phyloP scores from a whole-genome alignment of 2,888 invertebrate genomes.

The Spodoptera exigua region DNA sequence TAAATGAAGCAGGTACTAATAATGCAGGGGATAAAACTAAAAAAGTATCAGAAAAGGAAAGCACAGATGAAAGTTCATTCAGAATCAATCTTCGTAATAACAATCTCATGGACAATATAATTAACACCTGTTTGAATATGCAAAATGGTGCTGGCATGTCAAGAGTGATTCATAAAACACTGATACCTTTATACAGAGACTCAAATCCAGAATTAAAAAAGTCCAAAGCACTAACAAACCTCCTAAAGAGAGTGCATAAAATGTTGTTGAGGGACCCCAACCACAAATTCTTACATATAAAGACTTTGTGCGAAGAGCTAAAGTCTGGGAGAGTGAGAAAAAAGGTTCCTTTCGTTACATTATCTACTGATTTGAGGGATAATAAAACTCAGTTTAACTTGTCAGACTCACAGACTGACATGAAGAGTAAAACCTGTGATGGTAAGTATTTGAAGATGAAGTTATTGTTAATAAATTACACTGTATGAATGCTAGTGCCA shows the following conservation, averaged over 20 bases:
- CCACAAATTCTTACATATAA: conserved; percentile 71
- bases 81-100: conserved; percentile 55
- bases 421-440: too few species aligned
- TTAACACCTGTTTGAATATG: conserved; percentile 65
- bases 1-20: neutral
- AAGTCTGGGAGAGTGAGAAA: conserved; percentile 60
- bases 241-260: conserved; percentile 58
- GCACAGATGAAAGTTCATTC: conserved; percentile 39
- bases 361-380: conserved; percentile 55
- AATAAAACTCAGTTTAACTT: neutral
- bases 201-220: conserved; percentile 61
- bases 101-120: conserved; percentile 63
- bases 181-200: conserved; percentile 65
- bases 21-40: neutral
- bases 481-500: too few species aligned
- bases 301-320: conserved; percentile 68
- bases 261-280: conserved; percentile 63
- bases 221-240: conserved; percentile 60
- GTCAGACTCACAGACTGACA: too few species aligned
- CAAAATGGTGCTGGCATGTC: conserved; percentile 69
- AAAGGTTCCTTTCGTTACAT: conserved; percentile 69
- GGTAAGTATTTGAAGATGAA: too few species aligned
- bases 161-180: conserved; percentile 65
- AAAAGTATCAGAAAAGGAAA: neutral
- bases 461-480: too few species aligned